Base-by-base conservation (phyloP, 1,140 invertebrate species). In the Alviniconcha marisindica region DNA sequence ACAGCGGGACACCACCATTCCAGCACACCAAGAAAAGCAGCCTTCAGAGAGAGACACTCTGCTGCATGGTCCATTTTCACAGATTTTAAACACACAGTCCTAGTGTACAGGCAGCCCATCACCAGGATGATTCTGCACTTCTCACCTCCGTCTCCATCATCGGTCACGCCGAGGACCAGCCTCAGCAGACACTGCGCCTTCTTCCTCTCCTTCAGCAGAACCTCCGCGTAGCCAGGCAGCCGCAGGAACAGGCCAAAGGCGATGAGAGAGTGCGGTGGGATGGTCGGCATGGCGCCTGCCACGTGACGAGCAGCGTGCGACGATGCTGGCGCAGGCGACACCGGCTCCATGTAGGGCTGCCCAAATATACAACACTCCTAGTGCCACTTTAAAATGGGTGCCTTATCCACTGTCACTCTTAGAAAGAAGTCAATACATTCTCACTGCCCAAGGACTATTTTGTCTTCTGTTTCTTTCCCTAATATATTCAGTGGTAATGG, bases 221-320 rank as follows among this genome's bases (percentile, higher is more conserved):
- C 96, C 91, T 97, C 97, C 0, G 97, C 97, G 92, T 98, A 98
- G 7, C 97, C 96, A 0, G 97, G 97, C 82, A 98, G 93, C 69
- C 97, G 94, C 14, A 98, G 93, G 89, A 98, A 97, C 24, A 98
- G 93, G 7, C 97, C 97, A 91, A 98, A 97, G 1, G 97, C 97
- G 15, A 97, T 96, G 42, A 98, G 94, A 40, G 97, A 97, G 93
- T 98, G 97, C 33, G 96, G 96, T 3, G 97, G 97, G 44, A 98
- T 96, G 51, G 89, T 90, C 12, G 91, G 88, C 81, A 89, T 93
- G 90, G 71, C 93, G 85, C 90, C 80, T 42, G 86, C 60, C n/a
- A 88, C 73, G 24, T 88, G 85, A 40, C 84, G 82, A 66, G 86
- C 69, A 38, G 82, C 82, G 48, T 83, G 51, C 44, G 84, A 86